Percentiles rank a stretch among this genome's conserved stretches.
phyloP scores from a whole-genome alignment of 2,113 vertebrate genomes.

The Nanger granti region DNA sequence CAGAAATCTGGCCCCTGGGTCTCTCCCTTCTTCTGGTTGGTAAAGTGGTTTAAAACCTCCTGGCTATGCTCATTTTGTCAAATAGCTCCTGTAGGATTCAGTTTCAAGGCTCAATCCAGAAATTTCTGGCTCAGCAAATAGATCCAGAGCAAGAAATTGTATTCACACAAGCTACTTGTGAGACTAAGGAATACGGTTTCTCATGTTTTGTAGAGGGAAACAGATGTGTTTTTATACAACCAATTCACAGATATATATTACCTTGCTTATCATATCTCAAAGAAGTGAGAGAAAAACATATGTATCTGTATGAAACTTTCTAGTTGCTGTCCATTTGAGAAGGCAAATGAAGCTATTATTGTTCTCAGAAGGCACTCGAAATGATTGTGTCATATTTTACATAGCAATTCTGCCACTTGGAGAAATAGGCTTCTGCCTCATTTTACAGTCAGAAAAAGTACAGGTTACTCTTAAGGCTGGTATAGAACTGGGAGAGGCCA shows the following conservation, averaged over 20 bases:
- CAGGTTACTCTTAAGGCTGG: neutral
- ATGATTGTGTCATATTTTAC: neutral
- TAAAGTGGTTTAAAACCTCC: constrained; percentile 47
- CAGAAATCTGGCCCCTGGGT: neutral
- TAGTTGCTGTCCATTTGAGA: neutral
- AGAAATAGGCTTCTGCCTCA: neutral
- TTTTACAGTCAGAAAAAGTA: neutral
- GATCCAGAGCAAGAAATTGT: constrained; percentile 36
- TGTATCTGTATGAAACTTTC: neutral
- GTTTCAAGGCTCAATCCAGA: constrained; percentile 49
- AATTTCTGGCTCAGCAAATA: constrained; percentile 56
- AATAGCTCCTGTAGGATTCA: constrained; percentile 50
- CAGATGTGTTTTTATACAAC: neutral
- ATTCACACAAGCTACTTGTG: neutral
- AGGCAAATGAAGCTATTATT: neutral
- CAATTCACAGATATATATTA: neutral
- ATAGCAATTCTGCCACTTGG: neutral
- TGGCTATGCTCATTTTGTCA: constrained; percentile 56
- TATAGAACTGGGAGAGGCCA: neutral
- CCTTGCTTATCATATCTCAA: neutral
- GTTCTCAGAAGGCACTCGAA: neutral
- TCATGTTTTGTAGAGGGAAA: neutral
- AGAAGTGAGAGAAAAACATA: neutral
- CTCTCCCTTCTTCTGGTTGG: neutral
- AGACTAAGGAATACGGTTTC: neutral